These are phyloP conservation scores for Craterocephalus amniculus DNA, from an alignment of 2,797 vertebrate genomes.

Conservation along the genomic window DNA sequence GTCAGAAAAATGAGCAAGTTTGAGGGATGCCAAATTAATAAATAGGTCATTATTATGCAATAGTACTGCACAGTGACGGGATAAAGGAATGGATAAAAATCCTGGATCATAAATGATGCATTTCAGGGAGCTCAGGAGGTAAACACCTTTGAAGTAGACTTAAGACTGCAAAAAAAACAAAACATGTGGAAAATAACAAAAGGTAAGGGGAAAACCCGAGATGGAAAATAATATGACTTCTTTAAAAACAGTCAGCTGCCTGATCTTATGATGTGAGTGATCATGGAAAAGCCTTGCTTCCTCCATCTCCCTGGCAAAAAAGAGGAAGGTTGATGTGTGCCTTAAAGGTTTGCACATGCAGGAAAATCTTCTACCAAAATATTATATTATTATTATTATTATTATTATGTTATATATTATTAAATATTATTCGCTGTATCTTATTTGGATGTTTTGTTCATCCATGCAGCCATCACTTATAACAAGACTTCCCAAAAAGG, in stretches of 20 bases:
- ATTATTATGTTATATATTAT: background rate
- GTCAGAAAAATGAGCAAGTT: background rate
- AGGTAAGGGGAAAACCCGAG: background rate
- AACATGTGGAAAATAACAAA: background rate
- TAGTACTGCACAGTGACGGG: background rate
- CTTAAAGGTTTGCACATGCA: background rate
- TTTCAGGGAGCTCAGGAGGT: background rate
- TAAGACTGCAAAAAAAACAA: background rate
- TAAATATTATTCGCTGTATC: background rate
- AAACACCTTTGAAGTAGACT: background rate
- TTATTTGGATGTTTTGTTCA: background rate
- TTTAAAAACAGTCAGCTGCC: background rate
- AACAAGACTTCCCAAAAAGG: too few species aligned
- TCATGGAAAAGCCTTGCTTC: slow-evolving; percentile 25
- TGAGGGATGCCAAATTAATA: background rate
- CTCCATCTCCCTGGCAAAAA: slow-evolving; percentile 18
- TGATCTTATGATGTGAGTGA: slow-evolving; percentile 9
- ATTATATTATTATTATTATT: background rate
- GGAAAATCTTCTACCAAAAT: background rate
- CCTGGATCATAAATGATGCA: background rate
- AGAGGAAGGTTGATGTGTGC: slow-evolving; percentile 12
- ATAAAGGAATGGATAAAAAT: background rate
- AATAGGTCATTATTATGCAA: background rate
- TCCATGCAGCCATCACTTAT: too few species aligned
- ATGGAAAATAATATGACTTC: background rate